A percentile compares a stretch with the other conserved stretches of the same genome.
Evolutionary conservation across 1,140 invertebrate genomes (phyloP).

Genomic region (Zaprionus capensis): DNA sequence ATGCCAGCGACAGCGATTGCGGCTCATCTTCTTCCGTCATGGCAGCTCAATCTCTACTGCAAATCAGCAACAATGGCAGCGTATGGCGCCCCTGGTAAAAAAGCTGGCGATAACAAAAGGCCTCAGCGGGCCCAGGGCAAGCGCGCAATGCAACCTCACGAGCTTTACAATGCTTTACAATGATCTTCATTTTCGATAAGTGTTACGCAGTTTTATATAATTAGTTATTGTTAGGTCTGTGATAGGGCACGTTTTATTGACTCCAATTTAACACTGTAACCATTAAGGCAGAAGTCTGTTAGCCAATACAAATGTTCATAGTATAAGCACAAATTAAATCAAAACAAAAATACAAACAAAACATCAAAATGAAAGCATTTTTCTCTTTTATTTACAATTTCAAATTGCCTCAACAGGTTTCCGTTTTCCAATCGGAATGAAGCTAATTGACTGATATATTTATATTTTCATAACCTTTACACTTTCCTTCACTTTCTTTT

Average conservation of each 20-base stretch:
- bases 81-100: slow-evolving; percentile 81
- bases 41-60: slow-evolving; percentile 51
- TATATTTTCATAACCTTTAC: too few relatives aligned
- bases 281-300: slow-evolving; percentile 70
- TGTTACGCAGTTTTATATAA: slow-evolving; percentile 66
- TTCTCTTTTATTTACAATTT: slow-evolving; percentile 32
- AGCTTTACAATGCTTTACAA: slow-evolving; percentile 80
- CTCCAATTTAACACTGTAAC: slow-evolving; percentile 55
- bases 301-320: slow-evolving; percentile 73
- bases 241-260: slow-evolving; percentile 78
- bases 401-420: slow-evolving; percentile 8
- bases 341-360: slow-evolving; percentile 42
- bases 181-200: slow-evolving; percentile 73
- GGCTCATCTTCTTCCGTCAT: slow-evolving; percentile 34
- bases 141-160: slow-evolving; percentile 57
- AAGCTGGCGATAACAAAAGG: neutral
- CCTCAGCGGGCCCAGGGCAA: slow-evolving; percentile 45
- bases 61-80: slow-evolving; percentile 61
- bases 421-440: slow-evolving; percentile 8
- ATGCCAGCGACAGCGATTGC: slow-evolving; percentile 77
- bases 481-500: too few relatives aligned
- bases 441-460: neutral
- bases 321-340: slow-evolving; percentile 53
- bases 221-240: slow-evolving; percentile 68
- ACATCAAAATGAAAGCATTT: slow-evolving; percentile 28